Base-by-base conservation (phyloP, 2,797 vertebrate genomes). In the Xiphophorus birchmanni region DNA sequence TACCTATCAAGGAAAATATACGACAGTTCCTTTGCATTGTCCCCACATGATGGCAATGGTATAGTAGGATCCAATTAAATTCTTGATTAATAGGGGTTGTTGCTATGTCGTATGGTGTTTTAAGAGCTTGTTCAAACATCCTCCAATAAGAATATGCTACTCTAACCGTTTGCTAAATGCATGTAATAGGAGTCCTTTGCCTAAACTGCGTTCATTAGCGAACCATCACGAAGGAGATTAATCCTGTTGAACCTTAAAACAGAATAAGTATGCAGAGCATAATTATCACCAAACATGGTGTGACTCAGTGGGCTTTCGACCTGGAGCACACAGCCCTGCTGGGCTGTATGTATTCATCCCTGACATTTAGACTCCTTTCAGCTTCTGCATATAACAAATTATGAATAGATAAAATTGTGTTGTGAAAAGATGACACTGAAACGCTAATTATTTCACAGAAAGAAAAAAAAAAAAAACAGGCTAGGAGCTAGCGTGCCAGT, bases 331-430 rank as follows among this genome's bases (percentile, higher is more conserved):
- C n/a, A 42, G 65, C 10, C 37, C 35, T 29, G 10, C 1, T 29
- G 54, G 54, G 74, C 84, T 50, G 42, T 76, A 60, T 76, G 32
- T 54, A 26, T 69, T 82, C 32, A 74, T 52, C 48, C 74, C 86
- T 80, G 86, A 83, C 77, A 80, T 88, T 82, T 73, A 32, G 4
- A n/a, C 26, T n/a, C 48, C 75, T 81, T 78, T 79, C 47, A 71
- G 77, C 35, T 35, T 74, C 26, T 72, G 50, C 79, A 75, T 74
- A 75, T 84, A 50, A 47, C 40, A 77, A 77, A 79, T 84, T 86
- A 52, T 45, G 83, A 88, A 80, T 63, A 32, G 45, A 4, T 42
- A 17, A 73, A 87, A 80, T 75, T 1, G 65, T 13, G 32, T 75
- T 47, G 65, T 77, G 29, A 75, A 79, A 79, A 79, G 21, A 40